Evolutionary conservation across 2,888 invertebrate genomes (phyloP).

Genomic region (Trimorus sp.): DNA sequence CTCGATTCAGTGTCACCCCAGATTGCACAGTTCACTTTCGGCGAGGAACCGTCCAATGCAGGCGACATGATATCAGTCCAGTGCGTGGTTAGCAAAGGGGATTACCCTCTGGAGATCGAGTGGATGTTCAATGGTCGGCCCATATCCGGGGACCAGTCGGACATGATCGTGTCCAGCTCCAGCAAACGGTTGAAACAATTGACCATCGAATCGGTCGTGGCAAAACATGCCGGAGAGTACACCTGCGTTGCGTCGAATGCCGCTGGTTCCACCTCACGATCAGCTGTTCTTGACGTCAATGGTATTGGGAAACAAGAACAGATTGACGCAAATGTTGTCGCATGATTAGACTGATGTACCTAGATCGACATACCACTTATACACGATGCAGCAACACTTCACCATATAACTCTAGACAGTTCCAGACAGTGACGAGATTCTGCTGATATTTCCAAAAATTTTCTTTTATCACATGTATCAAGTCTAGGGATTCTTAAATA

Average conservation of each 20-base stretch:
- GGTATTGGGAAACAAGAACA: constrained; percentile 77
- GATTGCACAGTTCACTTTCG: constrained; percentile 88
- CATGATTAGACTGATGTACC: too few relatives aligned
- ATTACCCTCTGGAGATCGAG: constrained; percentile 88
- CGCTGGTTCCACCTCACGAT: constrained; percentile 81
- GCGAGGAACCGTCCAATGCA: constrained; percentile 87
- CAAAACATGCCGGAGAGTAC: constrained; percentile 82
- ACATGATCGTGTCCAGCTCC: constrained; percentile 81
- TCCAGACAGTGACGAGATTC: too few relatives aligned
- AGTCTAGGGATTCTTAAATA: not conserved
- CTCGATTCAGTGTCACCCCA: constrained; percentile 85
- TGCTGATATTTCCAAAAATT: not conserved
- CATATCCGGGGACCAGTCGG: constrained; percentile 78
- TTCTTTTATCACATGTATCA: not conserved
- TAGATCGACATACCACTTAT: too few relatives aligned
- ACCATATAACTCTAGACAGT: too few relatives aligned
- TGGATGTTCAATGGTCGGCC: constrained; percentile 88
- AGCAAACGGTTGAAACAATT: constrained; percentile 80
- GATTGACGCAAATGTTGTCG: not conserved
- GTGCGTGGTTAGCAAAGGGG: constrained; percentile 89
- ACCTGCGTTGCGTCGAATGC: constrained; percentile 84
- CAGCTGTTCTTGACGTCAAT: constrained; percentile 82
- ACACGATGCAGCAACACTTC: too few relatives aligned
- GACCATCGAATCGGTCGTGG: constrained; percentile 81
- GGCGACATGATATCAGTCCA: constrained; percentile 89